These are phyloP conservation scores for Trissonchulus sp. DNA, from an alignment of 2,888 invertebrate species.

Conservation along the genomic window DNA sequence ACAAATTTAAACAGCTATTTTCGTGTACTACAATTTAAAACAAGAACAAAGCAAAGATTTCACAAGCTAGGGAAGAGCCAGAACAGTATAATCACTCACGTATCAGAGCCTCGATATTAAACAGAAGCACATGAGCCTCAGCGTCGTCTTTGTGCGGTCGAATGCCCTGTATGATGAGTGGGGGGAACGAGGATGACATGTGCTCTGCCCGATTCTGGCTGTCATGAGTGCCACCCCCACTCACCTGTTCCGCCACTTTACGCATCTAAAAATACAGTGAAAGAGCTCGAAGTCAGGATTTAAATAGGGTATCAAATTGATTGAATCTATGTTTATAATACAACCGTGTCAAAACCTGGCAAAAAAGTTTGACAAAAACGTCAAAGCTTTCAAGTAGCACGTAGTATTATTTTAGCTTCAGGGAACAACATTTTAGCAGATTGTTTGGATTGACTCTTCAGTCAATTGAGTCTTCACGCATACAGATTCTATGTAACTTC, in stretches of 20 bases:
- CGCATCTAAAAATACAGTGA: constrained; percentile 16
- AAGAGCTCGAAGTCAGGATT: neutral
- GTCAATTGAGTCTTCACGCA: no score
- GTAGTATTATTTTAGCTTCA: no score
- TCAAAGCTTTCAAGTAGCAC: no score
- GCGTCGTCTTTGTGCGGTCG: constrained; percentile 85
- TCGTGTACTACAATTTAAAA: no score
- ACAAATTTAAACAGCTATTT: no score
- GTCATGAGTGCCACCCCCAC: neutral
- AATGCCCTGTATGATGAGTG: constrained; percentile 83
- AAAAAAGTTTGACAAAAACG: no score
- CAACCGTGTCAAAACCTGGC: no score
- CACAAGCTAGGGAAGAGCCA: neutral
- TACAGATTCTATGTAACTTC: no score
- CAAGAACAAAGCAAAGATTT: neutral
- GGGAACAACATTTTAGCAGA: no score
- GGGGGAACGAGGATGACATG: constrained; percentile 54
- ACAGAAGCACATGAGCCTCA: constrained; percentile 91
- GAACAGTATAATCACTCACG: constrained; percentile 51
- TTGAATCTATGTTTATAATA: no score
- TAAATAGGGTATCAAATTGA: no score
- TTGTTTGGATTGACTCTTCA: no score
- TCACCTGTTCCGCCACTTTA: constrained; percentile 20
- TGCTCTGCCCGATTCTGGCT: neutral
- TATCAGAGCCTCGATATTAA: constrained; percentile 93